Evolutionary conservation across 37 sponge, comb jelly and placozoan species (phyloP), one percentile per base, ranked within the genome.

Genomic region (Lycopodina hypogea): DNA sequence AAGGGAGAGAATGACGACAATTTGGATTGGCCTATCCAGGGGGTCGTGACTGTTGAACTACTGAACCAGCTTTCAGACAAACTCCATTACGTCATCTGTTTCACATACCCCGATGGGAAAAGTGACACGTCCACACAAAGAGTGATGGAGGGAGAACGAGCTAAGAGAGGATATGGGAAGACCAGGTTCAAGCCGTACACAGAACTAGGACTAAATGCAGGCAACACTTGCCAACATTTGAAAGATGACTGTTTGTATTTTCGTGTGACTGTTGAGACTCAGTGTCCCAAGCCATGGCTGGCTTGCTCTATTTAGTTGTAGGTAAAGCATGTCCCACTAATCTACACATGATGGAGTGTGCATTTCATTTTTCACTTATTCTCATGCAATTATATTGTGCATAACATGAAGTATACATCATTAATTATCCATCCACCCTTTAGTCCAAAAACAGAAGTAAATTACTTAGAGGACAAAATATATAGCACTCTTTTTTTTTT

Each of bases 241-340:
- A 85, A 85, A 34, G 78, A 78, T 32, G 87, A 87, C 41, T 34
- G 51, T 39, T 36, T 87, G 2, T 75, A 65, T 61, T 87, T 87
- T 42, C 73, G 82, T 33, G 63, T 87, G 34, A 33, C 1, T 18
- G 76, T 76, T 4, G 70, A 70, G n/a, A 70, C 56, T 12, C 74
- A 56, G 1, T 45, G 34, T 52, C 36, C 35, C 56, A 73, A 73
- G 34, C 74, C 74, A 7, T 73, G 74, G 74, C 56, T 73, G 7
- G 14, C 35, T 8, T 73, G 74, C 28, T 33, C 71, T n/a, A 65
- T 65, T 9, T 65, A 45, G 48, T 12, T 45, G 9, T n/a, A n/a
- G n/a, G n/a, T n/a, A n/a, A n/a, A n/a, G n/a, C n/a, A n/a, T n/a
- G n/a, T n/a, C n/a, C n/a, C n/a, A n/a, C n/a, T n/a, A n/a, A n/a